Conservation (phyloP, 2,113 vertebrate species). For the human region GRCh38 chr2:207440001-207440500, state of each 20-base stretch:
- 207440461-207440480: slow-evolving; percentile 20
- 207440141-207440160: no score
- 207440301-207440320: background rate
- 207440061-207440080: no score
- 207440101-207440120: no score
- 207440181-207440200: no score
- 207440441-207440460: slow-evolving; percentile 33
- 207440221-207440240: background rate
- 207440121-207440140: no score
- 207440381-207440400: background rate
- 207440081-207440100: no score
- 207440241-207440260: background rate
- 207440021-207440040: no score
- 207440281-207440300: background rate
- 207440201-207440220: background rate
- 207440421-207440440: background rate
- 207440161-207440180: no score
- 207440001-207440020: no score
- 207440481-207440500: background rate
- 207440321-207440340: background rate
- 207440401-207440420: slow-evolving; percentile 43
- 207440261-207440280: background rate
- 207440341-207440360: background rate
- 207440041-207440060: no score
- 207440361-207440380: background rate